Evolutionary conservation across 2,797 vertebrate genomes (phyloP).

Genomic region (Limosa lapponica): DNA sequence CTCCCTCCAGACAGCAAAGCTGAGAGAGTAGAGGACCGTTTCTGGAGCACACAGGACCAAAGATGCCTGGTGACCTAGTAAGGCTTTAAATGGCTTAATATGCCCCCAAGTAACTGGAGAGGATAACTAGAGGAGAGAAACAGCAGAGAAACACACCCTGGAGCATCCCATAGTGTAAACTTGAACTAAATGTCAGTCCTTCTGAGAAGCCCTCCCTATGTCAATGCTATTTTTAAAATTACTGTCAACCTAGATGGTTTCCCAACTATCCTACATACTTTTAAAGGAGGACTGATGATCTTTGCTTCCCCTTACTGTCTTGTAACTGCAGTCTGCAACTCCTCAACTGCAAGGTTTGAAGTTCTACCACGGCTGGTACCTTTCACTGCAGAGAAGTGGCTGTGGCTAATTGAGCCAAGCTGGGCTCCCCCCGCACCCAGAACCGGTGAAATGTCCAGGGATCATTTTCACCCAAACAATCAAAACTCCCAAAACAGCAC

Average conservation of each 20-base stretch:
- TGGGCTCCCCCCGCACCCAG: background rate
- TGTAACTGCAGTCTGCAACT: background rate
- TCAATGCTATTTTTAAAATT: background rate
- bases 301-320: background rate
- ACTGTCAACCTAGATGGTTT: background rate
- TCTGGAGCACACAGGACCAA: background rate
- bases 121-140: background rate
- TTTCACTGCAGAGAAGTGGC: background rate
- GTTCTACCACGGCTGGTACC: accelerated
- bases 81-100: background rate
- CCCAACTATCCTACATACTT: background rate
- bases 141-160: background rate
- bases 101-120: background rate
- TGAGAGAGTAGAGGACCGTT: background rate
- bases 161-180: background rate
- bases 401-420: background rate
- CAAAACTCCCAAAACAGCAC: background rate
- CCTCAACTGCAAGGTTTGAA: background rate
- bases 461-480: background rate
- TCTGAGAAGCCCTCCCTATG: background rate
- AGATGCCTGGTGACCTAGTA: background rate
- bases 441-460: accelerated
- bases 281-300: background rate
- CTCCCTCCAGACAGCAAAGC: background rate
- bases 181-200: background rate